Conservation (phyloP, 2,113 vertebrate species). For the Coracopsis vasa region DNA sequence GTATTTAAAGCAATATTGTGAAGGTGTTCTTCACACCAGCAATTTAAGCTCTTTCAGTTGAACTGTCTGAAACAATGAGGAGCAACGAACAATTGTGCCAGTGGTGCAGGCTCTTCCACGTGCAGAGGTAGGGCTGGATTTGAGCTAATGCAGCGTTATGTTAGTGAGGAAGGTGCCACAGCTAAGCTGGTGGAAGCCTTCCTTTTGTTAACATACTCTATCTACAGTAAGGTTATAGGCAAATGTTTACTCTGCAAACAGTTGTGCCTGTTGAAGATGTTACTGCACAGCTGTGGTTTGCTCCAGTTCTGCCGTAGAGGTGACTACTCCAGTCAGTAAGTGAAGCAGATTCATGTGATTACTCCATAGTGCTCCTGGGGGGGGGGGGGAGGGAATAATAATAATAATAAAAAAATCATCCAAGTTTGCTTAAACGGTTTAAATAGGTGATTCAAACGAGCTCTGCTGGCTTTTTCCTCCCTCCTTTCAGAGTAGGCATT, state of each 20-base stretch:
- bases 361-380: background rate
- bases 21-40: slow-evolving; percentile 24
- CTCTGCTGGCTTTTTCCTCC: slow-evolving; percentile 40
- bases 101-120: background rate
- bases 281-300: slow-evolving; percentile 49
- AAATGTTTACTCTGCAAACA: slow-evolving; percentile 64
- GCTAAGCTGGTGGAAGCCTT: slow-evolving; percentile 10
- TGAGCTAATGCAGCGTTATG: background rate
- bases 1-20: slow-evolving; percentile 11
- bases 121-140: background rate
- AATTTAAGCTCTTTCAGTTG: slow-evolving; percentile 13
- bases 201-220: slow-evolving; percentile 35
- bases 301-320: background rate
- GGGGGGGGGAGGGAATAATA: background rate
- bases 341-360: background rate
- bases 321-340: background rate
- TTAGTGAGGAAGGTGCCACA: background rate
- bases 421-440: slow-evolving; percentile 3
- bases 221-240: slow-evolving; percentile 39
- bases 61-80: slow-evolving; percentile 29
- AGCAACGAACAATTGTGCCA: background rate
- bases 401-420: background rate
- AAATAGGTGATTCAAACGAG: slow-evolving; percentile 41
- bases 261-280: slow-evolving; percentile 56
- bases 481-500: slow-evolving; percentile 6